These are phyloP conservation scores for Ormyrus labotus DNA, from an alignment of 2,888 invertebrate species.

Conservation along the genomic window DNA sequence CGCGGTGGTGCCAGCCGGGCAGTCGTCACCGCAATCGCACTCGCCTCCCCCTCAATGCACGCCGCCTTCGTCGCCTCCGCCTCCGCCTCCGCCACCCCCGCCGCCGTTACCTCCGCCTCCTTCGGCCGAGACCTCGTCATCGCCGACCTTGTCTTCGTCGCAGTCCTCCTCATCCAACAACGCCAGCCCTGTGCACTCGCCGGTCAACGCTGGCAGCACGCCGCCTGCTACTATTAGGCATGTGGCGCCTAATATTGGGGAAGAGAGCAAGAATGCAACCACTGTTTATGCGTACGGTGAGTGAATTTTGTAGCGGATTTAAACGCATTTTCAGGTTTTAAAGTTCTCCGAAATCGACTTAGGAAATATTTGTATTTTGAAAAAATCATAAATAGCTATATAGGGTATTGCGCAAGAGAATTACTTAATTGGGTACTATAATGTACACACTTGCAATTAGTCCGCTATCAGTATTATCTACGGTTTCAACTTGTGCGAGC, in stretches of 20 bases:
- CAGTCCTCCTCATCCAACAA: conserved; percentile 53
- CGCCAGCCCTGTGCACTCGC: conserved; percentile 65
- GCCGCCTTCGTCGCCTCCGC: conserved; percentile 66
- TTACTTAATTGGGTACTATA: not conserved
- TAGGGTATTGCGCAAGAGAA: too few relatives aligned
- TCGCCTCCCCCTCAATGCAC: conserved; percentile 63
- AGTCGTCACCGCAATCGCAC: conserved; percentile 53
- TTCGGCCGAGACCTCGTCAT: conserved; percentile 60
- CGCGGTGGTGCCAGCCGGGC: conserved; percentile 40
- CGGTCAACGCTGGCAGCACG: conserved; percentile 49
- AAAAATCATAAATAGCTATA: too few relatives aligned
- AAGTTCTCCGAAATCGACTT: too few relatives aligned
- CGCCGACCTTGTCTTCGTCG: conserved; percentile 61
- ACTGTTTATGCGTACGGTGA: conserved; percentile 53
- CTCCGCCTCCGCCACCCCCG: conserved; percentile 64
- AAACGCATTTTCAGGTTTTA: not conserved
- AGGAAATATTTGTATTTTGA: too few relatives aligned
- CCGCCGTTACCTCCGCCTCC: conserved; percentile 63
- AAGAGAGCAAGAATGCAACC: conserved; percentile 44
- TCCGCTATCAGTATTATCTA: not conserved
- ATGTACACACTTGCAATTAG: not conserved
- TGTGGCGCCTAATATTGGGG: conserved; percentile 41
- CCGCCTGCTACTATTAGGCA: conserved; percentile 53
- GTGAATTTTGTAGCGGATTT: not conserved
- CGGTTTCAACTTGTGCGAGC: too few relatives aligned